Base-by-base conservation (phyloP, 2,113 vertebrate genomes). In the Antigone vipio region DNA sequence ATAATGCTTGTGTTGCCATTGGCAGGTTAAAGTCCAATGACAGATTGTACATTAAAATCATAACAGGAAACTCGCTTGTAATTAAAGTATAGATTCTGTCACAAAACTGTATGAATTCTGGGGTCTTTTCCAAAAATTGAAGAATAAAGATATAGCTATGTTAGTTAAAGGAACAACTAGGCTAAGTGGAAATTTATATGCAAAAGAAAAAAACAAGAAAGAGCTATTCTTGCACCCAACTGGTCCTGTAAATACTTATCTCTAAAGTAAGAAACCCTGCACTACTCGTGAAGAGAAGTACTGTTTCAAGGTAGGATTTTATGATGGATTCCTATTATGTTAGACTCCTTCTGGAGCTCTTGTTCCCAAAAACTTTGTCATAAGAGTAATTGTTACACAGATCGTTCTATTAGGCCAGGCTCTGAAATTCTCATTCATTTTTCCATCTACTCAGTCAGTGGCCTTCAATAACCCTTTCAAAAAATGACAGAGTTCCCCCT, bases 391-490 rank as follows among this genome's bases (percentile, higher is more conserved):
- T 78, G 56, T 87, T 64, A 71, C 12, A 44, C 22, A 69, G 44
- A 92, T 40, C 1, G 2, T 35, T 90, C 68, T 47, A 75, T 75
- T 93, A 84, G 59, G 21, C 38, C 49, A 52, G 20, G 8, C 72
- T 85, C 49, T 68, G 44, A 89, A 89, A 87, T 71, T 92, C 52
- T 89, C 60, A 60, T 78, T 89, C 86, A 78, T 95, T 89, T 92
- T 89, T 35, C 47, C 62, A 68, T 85, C 60, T 44, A 92, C 44
- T 87, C 69, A 78, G 73, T 12, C 32, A 68, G 60, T 55, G 55
- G 72, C 86, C 83, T 95, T 50, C 84, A 86, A 86, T 77, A 95
- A 95, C 91, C 64, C 79, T 89, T 77, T 78, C 26, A 95, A 69
- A 86, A 78, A 81, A 71, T 30, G 72, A 92, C 75, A 73, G 81